Base-by-base conservation (phyloP, 2,113 vertebrate species). In the Cyphomyrus discorhynchus region DNA sequence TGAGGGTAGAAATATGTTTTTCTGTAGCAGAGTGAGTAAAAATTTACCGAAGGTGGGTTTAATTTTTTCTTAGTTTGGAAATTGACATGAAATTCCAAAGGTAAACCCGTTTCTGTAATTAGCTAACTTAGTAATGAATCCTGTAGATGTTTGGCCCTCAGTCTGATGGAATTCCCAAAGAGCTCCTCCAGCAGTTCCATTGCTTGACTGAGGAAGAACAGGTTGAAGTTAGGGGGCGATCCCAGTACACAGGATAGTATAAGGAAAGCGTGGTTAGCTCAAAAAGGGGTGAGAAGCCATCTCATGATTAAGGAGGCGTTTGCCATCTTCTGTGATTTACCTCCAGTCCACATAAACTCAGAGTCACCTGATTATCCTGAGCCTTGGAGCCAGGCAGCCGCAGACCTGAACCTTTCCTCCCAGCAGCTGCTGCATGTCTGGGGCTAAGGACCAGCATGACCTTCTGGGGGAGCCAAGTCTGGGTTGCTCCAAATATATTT, bases 341-440 rank as follows among this genome's bases (percentile, higher is more conserved):
- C 19, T 46, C 74, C 19, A 47, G 82, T 46, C 0, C 80, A 46
- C 80, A 83, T 45, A 9, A 83, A 83, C 46, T 42, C 86, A 80
- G 50, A 90, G 88, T 74, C 21, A 31, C n/a, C 35, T 39, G 70
- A 87, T 31, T 58, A 77, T 45, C 85, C 62, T 85, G 90, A 90
- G 88, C 83, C 89, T 83, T 24, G 47, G 90, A 24, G 89, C 84
- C 88, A 58, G 88, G 93, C 94, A 95, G 93, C 94, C 95, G 95
- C 92, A 90, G 90, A 92, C 90, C 94, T 94, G 94, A 95, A 93
- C 93, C 95, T 94, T 82, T 24, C 50, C 70, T 88, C 24, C 62
- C 31, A 95, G 93, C 83, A 42, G 92, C 92, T 95, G 94, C 95
- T 95, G 95, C 93, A 93, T 90, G 87, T 66, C 91, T 91, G 91